These are phyloP conservation scores for Orthochromis malagaraziensis DNA, from an alignment of 2,113 vertebrate genomes.

Conservation along the genomic window DNA sequence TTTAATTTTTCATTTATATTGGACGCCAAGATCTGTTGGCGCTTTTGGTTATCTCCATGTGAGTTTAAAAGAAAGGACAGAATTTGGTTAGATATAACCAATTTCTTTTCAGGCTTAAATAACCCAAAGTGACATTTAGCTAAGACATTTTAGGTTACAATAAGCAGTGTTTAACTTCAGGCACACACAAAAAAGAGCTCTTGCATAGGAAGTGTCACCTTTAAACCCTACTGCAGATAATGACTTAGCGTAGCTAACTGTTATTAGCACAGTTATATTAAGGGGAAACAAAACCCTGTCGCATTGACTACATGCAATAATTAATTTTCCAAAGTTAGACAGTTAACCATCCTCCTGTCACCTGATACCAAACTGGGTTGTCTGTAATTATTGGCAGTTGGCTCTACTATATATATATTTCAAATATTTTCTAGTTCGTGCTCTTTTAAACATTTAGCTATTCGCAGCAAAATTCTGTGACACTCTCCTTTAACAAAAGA, in stretches of 20 bases:
- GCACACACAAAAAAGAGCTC: not conserved
- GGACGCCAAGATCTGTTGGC: not conserved
- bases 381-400: not conserved
- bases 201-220: not conserved
- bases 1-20: not conserved
- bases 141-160: conserved; percentile 35
- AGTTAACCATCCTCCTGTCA: not conserved
- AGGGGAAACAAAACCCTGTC: not conserved
- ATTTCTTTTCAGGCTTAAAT: not conserved
- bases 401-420: not conserved
- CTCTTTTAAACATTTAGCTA: not conserved
- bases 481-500: not conserved
- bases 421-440: not conserved
- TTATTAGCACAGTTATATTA: not conserved
- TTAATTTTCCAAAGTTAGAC: not conserved
- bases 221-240: not conserved
- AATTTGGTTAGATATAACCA: not conserved
- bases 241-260: not conserved
- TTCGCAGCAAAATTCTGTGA: not conserved
- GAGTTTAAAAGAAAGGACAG: not conserved
- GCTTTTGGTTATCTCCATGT: not conserved
- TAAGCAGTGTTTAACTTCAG: not conserved
- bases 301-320: not conserved
- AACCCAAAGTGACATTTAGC: not conserved
- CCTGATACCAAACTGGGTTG: not conserved